Percentiles rank a stretch among this genome's conserved stretches.
Evolutionary conservation across 1,140 invertebrate genomes (phyloP).

Genomic region (Heliconius melpomene): DNA sequence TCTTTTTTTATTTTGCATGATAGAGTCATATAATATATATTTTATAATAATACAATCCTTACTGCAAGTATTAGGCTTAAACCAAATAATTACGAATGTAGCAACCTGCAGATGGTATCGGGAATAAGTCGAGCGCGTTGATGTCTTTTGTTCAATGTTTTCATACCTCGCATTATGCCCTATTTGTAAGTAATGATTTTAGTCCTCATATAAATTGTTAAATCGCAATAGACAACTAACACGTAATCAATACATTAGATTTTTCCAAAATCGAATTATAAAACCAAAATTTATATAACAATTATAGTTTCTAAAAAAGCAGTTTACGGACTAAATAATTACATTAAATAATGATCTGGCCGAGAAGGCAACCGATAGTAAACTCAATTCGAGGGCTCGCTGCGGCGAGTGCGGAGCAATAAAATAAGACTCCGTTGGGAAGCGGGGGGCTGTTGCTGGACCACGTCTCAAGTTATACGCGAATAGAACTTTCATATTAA

Average conservation of each 20-base stretch:
- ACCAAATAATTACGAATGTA: not conserved
- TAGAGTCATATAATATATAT: not conserved
- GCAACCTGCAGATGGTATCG: not conserved
- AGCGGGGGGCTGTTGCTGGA: conserved; percentile 42
- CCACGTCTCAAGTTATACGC: conserved; percentile 35
- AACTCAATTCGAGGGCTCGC: conserved; percentile 71
- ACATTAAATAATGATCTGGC: conserved; percentile 75
- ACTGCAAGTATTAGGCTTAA: not conserved
- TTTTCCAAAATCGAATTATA: not conserved
- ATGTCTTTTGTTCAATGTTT: conserved; percentile 38
- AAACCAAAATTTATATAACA: conserved; percentile 44
- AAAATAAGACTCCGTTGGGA: conserved; percentile 66
- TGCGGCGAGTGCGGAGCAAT: conserved; percentile 66
- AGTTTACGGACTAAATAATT: conserved; percentile 71
- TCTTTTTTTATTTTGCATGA: not conserved
- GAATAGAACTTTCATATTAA: not conserved
- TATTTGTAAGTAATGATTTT: not conserved
- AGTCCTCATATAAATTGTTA: not conserved
- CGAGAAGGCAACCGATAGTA: conserved; percentile 62
- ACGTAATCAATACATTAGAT: not conserved
- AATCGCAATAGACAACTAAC: not conserved
- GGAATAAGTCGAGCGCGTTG: conserved; percentile 38
- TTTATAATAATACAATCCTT: not conserved
- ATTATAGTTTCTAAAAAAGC: conserved; percentile 66
- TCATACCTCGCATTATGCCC: conserved; percentile 14